Conservation (phyloP, 2,888 invertebrate species). For the Torymus tubicola region DNA sequence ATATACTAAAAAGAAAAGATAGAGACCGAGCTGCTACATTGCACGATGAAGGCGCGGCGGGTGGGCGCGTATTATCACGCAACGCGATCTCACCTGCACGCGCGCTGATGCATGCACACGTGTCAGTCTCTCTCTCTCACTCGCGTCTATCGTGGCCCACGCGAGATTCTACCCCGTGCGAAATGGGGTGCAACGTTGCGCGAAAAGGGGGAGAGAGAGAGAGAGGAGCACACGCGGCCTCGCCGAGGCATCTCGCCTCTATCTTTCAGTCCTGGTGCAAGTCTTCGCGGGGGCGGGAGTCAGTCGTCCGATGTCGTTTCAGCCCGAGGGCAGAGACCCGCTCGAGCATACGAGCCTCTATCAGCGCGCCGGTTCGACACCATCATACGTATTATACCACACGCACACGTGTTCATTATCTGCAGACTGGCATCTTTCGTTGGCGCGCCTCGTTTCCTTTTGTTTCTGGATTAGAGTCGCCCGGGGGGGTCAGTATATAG, state of each 20-base stretch:
- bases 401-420: background rate
- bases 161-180: too few species aligned
- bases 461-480: background rate
- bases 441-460: background rate
- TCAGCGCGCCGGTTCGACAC: conserved; percentile 70
- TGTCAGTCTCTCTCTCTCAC: background rate
- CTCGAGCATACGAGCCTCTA: conserved; percentile 74
- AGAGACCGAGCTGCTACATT: too few species aligned
- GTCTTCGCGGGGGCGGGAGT: conserved; percentile 21
- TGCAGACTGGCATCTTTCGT: background rate
- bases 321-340: conserved; percentile 71
- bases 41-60: background rate
- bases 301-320: conserved; percentile 61
- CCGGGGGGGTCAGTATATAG: too few species aligned
- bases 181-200: too few species aligned
- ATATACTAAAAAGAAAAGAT: too few species aligned
- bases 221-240: too few species aligned
- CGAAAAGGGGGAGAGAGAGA: too few species aligned
- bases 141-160: too few species aligned
- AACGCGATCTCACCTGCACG: background rate
- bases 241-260: background rate
- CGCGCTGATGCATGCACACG: conserved; percentile 27
- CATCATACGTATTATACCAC: background rate
- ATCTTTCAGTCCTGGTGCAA: conserved; percentile 30
- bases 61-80: conserved; percentile 4